These are phyloP conservation scores for Bombycilla garrulus DNA, from an alignment of 2,113 vertebrate genomes.

Conservation along the genomic window DNA sequence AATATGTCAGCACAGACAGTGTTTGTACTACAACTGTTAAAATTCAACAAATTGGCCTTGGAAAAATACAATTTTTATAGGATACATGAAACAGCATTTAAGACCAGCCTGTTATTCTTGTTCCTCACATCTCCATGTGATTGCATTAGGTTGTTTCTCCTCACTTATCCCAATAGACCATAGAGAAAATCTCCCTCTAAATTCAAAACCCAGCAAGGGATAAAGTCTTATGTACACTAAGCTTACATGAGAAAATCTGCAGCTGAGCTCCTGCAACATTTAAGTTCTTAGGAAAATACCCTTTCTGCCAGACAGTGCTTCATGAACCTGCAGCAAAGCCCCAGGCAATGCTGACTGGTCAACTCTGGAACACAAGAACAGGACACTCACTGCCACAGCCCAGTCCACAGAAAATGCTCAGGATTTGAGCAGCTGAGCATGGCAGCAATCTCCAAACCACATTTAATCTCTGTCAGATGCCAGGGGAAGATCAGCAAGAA, in stretches of 20 bases:
- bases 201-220: constrained; percentile 10
- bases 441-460: neutral
- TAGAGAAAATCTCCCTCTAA: neutral
- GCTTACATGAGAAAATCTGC: constrained; percentile 11
- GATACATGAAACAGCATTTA: neutral
- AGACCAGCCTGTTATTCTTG: neutral
- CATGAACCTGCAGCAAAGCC: neutral
- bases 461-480: neutral
- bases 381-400: neutral
- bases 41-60: neutral
- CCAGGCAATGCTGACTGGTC: neutral
- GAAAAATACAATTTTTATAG: neutral
- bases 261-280: neutral
- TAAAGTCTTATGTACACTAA: neutral
- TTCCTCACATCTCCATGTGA: neutral
- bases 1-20: neutral
- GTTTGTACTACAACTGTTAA: neutral
- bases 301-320: neutral
- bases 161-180: neutral
- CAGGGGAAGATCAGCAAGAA: neutral
- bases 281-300: neutral
- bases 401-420: neutral
- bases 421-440: neutral
- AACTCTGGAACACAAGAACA: neutral
- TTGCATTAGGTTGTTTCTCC: neutral